phyloP scores from a whole-genome alignment of 2,113 vertebrate species.

The Naja naja region DNA sequence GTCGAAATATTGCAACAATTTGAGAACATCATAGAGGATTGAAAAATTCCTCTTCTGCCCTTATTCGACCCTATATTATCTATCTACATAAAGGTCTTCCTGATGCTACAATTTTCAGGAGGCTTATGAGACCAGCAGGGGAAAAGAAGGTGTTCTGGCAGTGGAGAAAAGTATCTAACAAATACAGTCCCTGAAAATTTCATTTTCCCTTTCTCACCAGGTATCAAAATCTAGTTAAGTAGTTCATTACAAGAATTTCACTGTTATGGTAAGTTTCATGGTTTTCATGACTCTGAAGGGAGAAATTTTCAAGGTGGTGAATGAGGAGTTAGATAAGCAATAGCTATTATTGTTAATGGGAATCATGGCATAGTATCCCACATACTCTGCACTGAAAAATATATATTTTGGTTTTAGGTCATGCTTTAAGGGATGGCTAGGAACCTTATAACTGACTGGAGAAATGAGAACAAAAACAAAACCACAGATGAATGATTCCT shows the following conservation, averaged over 20 bases:
- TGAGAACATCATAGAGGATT: background rate
- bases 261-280: constrained; percentile 32
- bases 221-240: constrained; percentile 57
- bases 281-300: constrained; percentile 51
- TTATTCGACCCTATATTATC: background rate
- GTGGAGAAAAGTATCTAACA: constrained; percentile 49
- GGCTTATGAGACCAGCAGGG: background rate
- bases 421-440: constrained; percentile 21
- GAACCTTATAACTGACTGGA: constrained; percentile 10
- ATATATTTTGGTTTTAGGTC: constrained; percentile 37
- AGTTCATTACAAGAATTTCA: constrained; percentile 51
- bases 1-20: background rate
- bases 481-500: constrained; percentile 6
- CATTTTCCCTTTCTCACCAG: constrained; percentile 54
- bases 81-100: background rate
- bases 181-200: constrained; percentile 56
- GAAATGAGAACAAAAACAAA: background rate
- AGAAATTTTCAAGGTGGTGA: constrained; percentile 44
- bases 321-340: constrained; percentile 47
- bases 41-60: background rate
- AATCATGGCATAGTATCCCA: constrained; percentile 24
- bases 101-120: background rate
- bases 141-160: background rate
- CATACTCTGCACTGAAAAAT: constrained; percentile 21
- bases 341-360: constrained; percentile 38